Conservation (phyloP, 2,888 invertebrate genomes). For the Phragmatobia fuliginosa region DNA sequence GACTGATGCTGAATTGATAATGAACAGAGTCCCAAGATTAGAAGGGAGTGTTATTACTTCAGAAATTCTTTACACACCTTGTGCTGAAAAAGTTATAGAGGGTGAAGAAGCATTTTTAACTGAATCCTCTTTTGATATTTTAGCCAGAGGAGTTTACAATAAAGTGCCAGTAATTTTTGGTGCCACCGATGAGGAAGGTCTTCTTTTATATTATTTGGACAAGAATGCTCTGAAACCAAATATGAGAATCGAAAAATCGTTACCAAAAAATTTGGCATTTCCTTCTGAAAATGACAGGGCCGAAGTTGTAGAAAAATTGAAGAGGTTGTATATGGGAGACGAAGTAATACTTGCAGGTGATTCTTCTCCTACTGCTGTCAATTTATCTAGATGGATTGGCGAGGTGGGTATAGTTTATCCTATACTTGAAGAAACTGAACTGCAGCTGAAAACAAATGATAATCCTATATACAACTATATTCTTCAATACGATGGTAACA, state of each 20-base stretch:
- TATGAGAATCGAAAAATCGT: conserved; percentile 62
- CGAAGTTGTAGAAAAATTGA: conserved; percentile 58
- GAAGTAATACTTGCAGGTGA: conserved; percentile 60
- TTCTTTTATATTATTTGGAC: conserved; percentile 65
- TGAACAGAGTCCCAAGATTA: conserved; percentile 67
- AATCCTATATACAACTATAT: conserved; percentile 68
- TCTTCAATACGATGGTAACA: conserved; percentile 66
- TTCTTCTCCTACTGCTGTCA: too few relatives aligned
- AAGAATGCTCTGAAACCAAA: conserved; percentile 61
- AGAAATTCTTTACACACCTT: conserved; percentile 70
- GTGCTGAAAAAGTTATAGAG: conserved; percentile 67
- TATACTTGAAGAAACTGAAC: conserved; percentile 65
- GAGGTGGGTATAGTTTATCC: conserved; percentile 64
- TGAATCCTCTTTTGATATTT: conserved; percentile 63
- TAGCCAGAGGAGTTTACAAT: conserved; percentile 64
- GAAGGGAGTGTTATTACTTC: conserved; percentile 63
- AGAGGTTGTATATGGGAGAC: conserved; percentile 72
- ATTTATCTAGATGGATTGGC: conserved; percentile 67
- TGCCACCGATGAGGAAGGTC: conserved; percentile 67
- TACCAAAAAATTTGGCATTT: conserved; percentile 72
- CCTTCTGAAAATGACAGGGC: conserved; percentile 52
- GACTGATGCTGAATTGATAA: conserved; percentile 65
- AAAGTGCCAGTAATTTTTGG: conserved; percentile 77
- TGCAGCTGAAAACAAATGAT: conserved; percentile 58
- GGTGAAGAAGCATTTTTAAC: conserved; percentile 74